Conservation (phyloP, 1,140 invertebrate species). For the Papilio helenus region DNA sequence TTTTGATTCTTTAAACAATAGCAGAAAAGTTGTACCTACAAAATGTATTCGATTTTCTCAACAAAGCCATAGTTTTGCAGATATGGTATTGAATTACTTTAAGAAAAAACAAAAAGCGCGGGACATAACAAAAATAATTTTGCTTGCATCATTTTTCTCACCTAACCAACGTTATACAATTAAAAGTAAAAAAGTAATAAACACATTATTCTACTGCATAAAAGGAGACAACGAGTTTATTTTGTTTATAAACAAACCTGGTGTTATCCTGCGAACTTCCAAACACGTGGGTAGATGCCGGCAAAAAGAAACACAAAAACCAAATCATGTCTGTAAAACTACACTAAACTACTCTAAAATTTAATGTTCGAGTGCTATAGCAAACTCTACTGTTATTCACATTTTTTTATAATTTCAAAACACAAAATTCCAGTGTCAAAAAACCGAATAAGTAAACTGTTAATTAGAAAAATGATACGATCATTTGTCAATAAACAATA, state of each 20-base stretch:
- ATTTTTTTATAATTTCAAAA: not conserved
- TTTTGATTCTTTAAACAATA: too few species aligned
- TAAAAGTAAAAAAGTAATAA: not conserved
- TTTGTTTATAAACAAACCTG: conserved; percentile 34
- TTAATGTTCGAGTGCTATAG: not conserved
- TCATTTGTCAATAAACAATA: not conserved
- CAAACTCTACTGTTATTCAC: not conserved
- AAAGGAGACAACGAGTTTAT: not conserved
- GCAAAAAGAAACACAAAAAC: conserved; percentile 26
- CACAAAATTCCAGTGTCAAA: not conserved
- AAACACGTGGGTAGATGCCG: conserved; percentile 18
- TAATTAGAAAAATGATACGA: not conserved
- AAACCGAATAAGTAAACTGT: not conserved
- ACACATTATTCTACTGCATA: not conserved
- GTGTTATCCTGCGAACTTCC: conserved; percentile 20
- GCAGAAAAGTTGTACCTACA: too few species aligned
- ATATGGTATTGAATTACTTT: too few species aligned
- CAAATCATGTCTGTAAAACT: not conserved
- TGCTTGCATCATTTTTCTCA: too few species aligned
- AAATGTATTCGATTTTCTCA: too few species aligned
- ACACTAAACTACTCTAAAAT: not conserved
- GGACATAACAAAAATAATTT: too few species aligned
- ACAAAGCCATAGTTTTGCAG: too few species aligned
- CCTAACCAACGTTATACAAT: not conserved
- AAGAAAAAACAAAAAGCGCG: too few species aligned